Evolutionary conservation across 1,140 invertebrate genomes (phyloP), one percentile per base, ranked within the genome.

Genomic region (Heliconius hermathena): DNA sequence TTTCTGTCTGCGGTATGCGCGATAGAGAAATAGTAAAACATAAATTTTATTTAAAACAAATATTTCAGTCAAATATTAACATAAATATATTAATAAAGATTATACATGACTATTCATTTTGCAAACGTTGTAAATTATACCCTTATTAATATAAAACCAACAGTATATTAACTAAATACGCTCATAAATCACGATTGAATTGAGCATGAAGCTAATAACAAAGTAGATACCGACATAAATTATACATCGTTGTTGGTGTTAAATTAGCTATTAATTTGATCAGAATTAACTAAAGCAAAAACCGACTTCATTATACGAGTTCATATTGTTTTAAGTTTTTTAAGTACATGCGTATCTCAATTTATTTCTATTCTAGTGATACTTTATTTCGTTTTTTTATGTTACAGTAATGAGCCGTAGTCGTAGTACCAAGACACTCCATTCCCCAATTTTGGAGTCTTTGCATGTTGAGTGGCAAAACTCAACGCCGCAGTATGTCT

Each of bases 91-190:
- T 1, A 66, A 66, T 66, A 29, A 26, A 29, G 11, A 66, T n/a
- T 8, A 60, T 29, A 66, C 3, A 16, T 66, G 6, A 66, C n/a
- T 66, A 16, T 66, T 22, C 2, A 66, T 26, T 66, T 22, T 16
- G 22, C 22, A 66, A 66, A 8, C 60, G 60, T 22, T 66, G 60
- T 3, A 66, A 66, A 66, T 66, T 13, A 66, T 66, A 66, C 22
- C 26, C 60, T 66, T 66, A 66, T 66, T 66, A 66, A 66, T 66
- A 66, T 66, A 66, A 66, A 66, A 66, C 60, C 60, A 66, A 29
- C 60, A 66, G 13, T 66, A 66, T 29, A 66, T 66, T 66, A 29
- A 66, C 60, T 66, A 66, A 66, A 66, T 66, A 66, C 60, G 60
- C 9, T 66, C 60, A 29, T 66, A 66, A 66, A 66, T 66, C 60